phyloP scores from a whole-genome alignment of 2,113 vertebrate genomes.

The Holacanthus passer region DNA sequence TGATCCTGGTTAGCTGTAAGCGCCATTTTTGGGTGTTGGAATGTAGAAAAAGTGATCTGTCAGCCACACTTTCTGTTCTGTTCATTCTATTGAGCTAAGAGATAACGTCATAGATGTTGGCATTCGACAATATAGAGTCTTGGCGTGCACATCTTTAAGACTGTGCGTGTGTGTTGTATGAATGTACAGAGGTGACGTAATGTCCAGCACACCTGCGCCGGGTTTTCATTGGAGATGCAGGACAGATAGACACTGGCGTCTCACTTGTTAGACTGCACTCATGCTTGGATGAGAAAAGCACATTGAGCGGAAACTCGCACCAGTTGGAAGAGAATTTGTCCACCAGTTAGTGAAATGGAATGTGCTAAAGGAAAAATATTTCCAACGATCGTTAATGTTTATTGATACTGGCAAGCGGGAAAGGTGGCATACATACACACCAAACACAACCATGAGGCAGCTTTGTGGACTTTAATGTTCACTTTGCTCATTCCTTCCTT shows the following conservation, averaged over 20 bases:
- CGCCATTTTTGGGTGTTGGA: neutral
- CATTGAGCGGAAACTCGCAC: slow-evolving; percentile 55
- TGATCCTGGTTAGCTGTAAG: slow-evolving; percentile 23
- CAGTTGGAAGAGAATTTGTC: slow-evolving; percentile 57
- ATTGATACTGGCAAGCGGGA: slow-evolving; percentile 64
- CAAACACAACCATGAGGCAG: slow-evolving; percentile 42
- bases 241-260: slow-evolving; percentile 43
- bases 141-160: slow-evolving; percentile 10
- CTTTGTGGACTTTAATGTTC: slow-evolving; percentile 39
- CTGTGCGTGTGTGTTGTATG: neutral
- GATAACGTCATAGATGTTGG: slow-evolving; percentile 57
- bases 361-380: slow-evolving; percentile 62
- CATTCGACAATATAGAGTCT: slow-evolving; percentile 4
- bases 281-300: slow-evolving; percentile 69
- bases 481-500: slow-evolving; percentile 36
- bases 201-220: slow-evolving; percentile 62
- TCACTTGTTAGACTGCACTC: slow-evolving; percentile 45
- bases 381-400: slow-evolving; percentile 62
- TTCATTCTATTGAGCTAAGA: slow-evolving; percentile 29
- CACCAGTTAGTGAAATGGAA: slow-evolving; percentile 61
- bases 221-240: slow-evolving; percentile 58
- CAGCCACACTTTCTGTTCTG: slow-evolving; percentile 17
- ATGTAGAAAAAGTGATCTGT: slow-evolving; percentile 40
- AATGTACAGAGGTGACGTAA: slow-evolving; percentile 53
- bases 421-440: slow-evolving; percentile 48